Evolutionary conservation across 2,888 invertebrate species (phyloP).

Genomic region (Thecophora atra): DNA sequence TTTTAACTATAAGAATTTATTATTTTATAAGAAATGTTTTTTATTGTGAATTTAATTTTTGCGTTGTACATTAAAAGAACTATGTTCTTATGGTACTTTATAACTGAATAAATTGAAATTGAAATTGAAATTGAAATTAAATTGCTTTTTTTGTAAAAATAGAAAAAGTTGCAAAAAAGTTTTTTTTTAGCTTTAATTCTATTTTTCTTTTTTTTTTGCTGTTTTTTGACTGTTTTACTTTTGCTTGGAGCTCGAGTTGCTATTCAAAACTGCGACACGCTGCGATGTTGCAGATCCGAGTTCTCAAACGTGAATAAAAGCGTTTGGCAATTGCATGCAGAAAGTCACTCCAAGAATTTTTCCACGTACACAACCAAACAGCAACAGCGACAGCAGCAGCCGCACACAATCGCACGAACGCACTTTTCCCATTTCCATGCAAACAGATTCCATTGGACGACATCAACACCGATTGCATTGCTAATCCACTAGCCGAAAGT

Average conservation of each 20-base stretch:
- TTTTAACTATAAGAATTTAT: no score
- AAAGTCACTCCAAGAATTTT: conserved; percentile 58
- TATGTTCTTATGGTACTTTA: no score
- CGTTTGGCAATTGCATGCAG: conserved; percentile 60
- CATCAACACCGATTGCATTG: conserved; percentile 28
- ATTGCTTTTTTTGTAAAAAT: conserved; percentile 28
- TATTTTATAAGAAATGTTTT: no score
- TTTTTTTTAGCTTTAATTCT: no score
- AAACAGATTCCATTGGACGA: conserved; percentile 10
- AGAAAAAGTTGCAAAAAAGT: no score
- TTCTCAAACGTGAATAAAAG: conserved; percentile 63
- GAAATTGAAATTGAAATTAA: no score
- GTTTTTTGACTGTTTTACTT: no score
- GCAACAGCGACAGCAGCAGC: conserved; percentile 24
- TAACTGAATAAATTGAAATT: no score
- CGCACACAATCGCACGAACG: conserved; percentile 28
- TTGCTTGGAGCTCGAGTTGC: conserved; percentile 39
- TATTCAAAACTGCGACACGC: conserved; percentile 51
- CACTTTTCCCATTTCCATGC: conserved; percentile 13
- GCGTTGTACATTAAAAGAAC: no score
- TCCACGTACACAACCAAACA: conserved; percentile 11
- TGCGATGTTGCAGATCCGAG: conserved; percentile 64
- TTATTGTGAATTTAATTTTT: no score
- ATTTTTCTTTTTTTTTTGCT: conserved; percentile 24
- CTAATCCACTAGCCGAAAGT: no score